phyloP scores from a whole-genome alignment of 1,140 invertebrate genomes.

The Kradibia gibbosae region DNA sequence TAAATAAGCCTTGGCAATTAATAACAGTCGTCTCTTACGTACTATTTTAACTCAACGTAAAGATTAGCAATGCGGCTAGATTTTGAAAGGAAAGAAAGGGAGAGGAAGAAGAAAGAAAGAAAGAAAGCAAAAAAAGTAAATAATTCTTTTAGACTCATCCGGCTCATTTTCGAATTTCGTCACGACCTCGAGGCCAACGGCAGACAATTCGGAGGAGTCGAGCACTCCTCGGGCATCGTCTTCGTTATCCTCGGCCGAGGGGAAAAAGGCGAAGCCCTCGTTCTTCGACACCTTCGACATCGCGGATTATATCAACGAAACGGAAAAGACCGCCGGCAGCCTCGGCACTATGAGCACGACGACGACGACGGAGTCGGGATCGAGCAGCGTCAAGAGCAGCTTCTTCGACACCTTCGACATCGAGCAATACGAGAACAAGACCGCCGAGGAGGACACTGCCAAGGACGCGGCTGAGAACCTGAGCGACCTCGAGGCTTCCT shows the following conservation, averaged over 20 bases:
- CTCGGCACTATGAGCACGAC: not conserved
- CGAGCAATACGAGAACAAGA: constrained; percentile 33
- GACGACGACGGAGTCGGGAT: not conserved
- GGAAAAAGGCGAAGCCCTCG: constrained; percentile 4
- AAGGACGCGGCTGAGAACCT: constrained; percentile 65
- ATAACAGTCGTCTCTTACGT: too few relatives aligned
- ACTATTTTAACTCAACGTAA: too few relatives aligned
- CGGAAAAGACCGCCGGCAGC: not conserved
- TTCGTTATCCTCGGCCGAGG: not conserved
- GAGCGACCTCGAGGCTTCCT: constrained; percentile 83
- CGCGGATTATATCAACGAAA: constrained; percentile 21
- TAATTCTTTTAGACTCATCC: constrained; percentile 32
- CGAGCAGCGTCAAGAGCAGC: constrained; percentile 33
- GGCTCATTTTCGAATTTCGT: not conserved
- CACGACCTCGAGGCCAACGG: not conserved
- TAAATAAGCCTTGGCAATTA: too few relatives aligned
- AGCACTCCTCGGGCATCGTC: constrained; percentile 11
- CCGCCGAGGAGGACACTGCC: constrained; percentile 21
- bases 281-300: constrained; percentile 47
- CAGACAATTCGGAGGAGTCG: not conserved
- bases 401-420: constrained; percentile 52
- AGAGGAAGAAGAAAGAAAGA: too few relatives aligned
- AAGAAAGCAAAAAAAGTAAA: too few relatives aligned
- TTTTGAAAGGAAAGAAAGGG: too few relatives aligned
- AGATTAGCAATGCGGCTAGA: too few relatives aligned